Percentiles rank a stretch among this genome's conserved stretches.
Evolutionary conservation across 2,797 vertebrate species (phyloP).

Genomic region (Lates japonicus): DNA sequence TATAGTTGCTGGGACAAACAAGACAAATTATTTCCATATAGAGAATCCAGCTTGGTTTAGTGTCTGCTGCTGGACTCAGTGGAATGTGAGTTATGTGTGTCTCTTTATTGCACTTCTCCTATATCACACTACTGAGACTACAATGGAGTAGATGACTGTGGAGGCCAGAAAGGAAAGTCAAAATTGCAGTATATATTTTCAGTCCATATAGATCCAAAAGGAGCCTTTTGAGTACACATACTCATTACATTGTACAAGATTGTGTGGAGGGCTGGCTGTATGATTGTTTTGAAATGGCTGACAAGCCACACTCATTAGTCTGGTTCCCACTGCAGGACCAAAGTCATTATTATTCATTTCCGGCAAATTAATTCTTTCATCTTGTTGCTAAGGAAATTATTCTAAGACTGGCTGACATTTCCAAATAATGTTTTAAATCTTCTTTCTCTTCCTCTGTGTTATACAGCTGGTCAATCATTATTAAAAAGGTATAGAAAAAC

Average conservation of each 20-base stretch:
- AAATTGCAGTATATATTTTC: constrained; percentile 57
- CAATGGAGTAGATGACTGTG: constrained; percentile 40
- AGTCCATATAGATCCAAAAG: constrained; percentile 45
- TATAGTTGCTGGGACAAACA: constrained; percentile 34
- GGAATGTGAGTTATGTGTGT: constrained; percentile 55
- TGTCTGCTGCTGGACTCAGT: constrained; percentile 26
- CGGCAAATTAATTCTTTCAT: constrained; percentile 30
- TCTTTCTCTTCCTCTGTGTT: too few species aligned
- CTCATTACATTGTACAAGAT: constrained; percentile 48
- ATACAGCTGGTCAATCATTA: constrained; percentile 9
- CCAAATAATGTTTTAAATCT: constrained; percentile 27
- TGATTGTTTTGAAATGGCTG: constrained; percentile 26
- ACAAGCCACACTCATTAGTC: constrained; percentile 57
- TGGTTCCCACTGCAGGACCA: constrained; percentile 54
- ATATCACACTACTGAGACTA: constrained; percentile 44
- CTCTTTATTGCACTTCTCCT: constrained; percentile 43
- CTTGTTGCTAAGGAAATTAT: constrained; percentile 41
- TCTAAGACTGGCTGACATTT: constrained; percentile 36
- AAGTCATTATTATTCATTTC: constrained; percentile 45
- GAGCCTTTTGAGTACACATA: constrained; percentile 43
- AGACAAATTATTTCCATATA: constrained; percentile 48
- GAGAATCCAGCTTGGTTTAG: constrained; percentile 33
- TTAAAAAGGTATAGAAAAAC: constrained; percentile 6
- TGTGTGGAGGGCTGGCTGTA: constrained; percentile 45
- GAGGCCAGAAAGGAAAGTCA: constrained; percentile 41